phyloP scores from a whole-genome alignment of 1,140 invertebrate species.

The Sinella curviseta region DNA sequence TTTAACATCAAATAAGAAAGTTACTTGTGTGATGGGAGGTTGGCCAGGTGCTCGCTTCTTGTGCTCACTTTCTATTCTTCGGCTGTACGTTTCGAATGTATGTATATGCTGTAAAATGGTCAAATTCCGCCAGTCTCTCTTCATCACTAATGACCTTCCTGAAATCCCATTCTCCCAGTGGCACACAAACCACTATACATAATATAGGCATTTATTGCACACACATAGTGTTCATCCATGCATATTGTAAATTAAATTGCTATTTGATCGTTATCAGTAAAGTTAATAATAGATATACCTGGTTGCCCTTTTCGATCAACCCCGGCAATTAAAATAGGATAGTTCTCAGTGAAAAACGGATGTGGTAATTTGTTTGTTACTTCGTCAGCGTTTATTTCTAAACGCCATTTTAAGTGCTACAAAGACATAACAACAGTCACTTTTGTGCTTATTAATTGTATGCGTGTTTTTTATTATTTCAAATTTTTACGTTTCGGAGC shows the following conservation, averaged over 20 bases:
- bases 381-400: not conserved
- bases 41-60: not conserved
- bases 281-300: no score
- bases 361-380: not conserved
- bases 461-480: no score
- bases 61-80: not conserved
- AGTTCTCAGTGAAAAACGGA: not conserved
- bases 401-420: not conserved
- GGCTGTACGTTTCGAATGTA: no score
- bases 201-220: no score
- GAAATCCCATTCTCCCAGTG: not conserved
- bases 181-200: not conserved
- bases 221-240: no score
- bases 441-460: no score
- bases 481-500: not conserved
- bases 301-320: not conserved
- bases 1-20: not conserved
- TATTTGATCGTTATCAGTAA: no score
- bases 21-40: not conserved
- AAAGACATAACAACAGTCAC: no score
- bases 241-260: no score
- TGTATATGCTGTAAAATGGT: no score
- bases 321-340: not conserved
- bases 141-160: not conserved
- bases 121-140: no score